A percentile compares a stretch with the other conserved stretches of the same genome.
phyloP scores from a whole-genome alignment of 2,888 invertebrate genomes.

The Nymphalis polychloros region DNA sequence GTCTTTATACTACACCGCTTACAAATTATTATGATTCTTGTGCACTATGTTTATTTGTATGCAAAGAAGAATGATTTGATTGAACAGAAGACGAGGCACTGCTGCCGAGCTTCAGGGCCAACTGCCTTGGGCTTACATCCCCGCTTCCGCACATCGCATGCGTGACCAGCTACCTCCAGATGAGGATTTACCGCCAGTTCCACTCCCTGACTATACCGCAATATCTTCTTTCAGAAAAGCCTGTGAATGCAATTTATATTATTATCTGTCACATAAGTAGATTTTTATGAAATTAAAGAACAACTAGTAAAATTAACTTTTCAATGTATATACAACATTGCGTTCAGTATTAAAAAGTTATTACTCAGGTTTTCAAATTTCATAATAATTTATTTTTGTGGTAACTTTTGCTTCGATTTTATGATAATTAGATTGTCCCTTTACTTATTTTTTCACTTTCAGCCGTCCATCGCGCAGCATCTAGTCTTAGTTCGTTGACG shows the following conservation, averaged over 20 bases:
- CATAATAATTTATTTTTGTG: too few relatives aligned
- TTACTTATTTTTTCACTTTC: constrained; percentile 37
- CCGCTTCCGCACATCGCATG: constrained; percentile 66
- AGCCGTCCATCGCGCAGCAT: constrained; percentile 70
- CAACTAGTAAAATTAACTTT: too few relatives aligned
- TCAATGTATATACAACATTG: too few relatives aligned
- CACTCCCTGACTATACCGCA: constrained; percentile 82
- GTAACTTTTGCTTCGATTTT: too few relatives aligned
- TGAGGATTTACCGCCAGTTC: constrained; percentile 82
- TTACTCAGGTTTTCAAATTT: too few relatives aligned
- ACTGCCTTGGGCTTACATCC: constrained; percentile 83
- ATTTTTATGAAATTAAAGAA: too few relatives aligned
- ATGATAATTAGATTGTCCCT: too few relatives aligned
- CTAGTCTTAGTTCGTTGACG: constrained; percentile 63
- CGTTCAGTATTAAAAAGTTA: too few relatives aligned
- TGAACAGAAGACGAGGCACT: constrained; percentile 57
- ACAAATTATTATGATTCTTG: background rate
- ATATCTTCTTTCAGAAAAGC: constrained; percentile 69
- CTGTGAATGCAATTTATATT: constrained; percentile 47
- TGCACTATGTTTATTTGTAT: background rate
- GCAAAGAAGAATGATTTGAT: constrained; percentile 18
- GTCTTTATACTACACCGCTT: background rate
- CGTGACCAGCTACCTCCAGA: constrained; percentile 72
- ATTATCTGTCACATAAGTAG: background rate
- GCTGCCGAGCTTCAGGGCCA: constrained; percentile 80